Percentiles rank a stretch among this genome's conserved stretches.
phyloP scores from a whole-genome alignment of 64 coral and sea anemone species.

The Montipora capricornis region DNA sequence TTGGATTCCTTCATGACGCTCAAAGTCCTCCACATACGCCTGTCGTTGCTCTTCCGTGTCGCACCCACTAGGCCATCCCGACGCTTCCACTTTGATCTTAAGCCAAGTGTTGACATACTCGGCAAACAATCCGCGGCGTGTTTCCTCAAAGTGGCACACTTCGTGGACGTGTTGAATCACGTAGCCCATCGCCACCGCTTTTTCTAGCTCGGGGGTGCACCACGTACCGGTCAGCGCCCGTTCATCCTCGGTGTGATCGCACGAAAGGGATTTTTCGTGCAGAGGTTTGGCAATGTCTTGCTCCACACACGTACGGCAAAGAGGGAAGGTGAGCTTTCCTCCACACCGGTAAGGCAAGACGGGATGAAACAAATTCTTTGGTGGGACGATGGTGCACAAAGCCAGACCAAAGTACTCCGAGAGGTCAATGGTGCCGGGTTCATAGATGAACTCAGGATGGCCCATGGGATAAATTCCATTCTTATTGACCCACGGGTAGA shows the following conservation, averaged over 20 bases:
- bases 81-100: slow-evolving; percentile 21
- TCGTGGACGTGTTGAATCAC: not conserved
- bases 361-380: not conserved
- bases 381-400: slow-evolving; percentile 13
- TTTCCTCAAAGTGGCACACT: slow-evolving; percentile 31
- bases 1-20: slow-evolving; percentile 2
- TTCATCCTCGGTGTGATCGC: slow-evolving; percentile 6
- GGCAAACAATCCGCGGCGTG: not conserved
- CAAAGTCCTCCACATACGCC: not conserved
- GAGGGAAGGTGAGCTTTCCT: slow-evolving; percentile 32
- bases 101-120: slow-evolving; percentile 32
- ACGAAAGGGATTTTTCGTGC: not conserved
- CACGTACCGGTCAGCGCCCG: not conserved
- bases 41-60: not conserved
- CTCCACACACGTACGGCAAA: slow-evolving; percentile 40
- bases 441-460: not conserved
- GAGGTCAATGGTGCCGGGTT: not conserved
- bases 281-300: not conserved
- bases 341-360: slow-evolving; percentile 37
- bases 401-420: slow-evolving; percentile 2
- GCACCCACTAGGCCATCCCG: not conserved
- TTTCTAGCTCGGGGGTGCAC: not conserved
- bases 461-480: not conserved
- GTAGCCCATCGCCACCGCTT: slow-evolving; percentile 62
- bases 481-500: slow-evolving; percentile 39